These are phyloP conservation scores for Heteractis magnifica DNA, from an alignment of 92 coral and sea anemone genomes.

Conservation along the genomic window DNA sequence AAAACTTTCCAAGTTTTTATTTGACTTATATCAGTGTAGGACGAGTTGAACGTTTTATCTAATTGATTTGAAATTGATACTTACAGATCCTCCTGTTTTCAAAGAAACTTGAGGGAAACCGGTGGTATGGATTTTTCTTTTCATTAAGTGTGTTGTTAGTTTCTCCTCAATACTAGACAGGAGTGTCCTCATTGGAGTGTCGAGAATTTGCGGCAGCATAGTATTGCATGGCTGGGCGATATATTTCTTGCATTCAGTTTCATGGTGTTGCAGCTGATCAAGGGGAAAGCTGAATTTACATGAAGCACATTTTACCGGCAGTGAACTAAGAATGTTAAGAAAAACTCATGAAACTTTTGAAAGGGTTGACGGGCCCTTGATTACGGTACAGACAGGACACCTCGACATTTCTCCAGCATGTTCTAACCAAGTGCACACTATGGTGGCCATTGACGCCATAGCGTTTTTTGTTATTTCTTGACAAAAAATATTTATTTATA, in stretches of 20 bases:
- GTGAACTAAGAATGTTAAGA: no score
- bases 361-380: neutral
- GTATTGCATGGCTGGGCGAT: neutral
- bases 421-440: neutral
- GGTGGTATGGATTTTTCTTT: slow-evolving; percentile 2
- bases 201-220: neutral
- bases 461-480: no score
- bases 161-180: neutral
- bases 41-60: no score
- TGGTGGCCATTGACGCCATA: no score
- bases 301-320: neutral
- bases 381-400: slow-evolving; percentile 9
- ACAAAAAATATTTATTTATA: no score
- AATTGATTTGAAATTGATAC: no score
- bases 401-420: neutral
- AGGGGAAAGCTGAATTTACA: neutral
- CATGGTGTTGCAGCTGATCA: slow-evolving; percentile 6
- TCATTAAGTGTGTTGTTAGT: slow-evolving; percentile 13
- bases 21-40: slow-evolving; percentile 44
- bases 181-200: neutral
- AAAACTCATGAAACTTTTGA: no score
- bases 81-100: slow-evolving; percentile 28
- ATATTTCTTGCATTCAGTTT: neutral
- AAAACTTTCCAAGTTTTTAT: slow-evolving; percentile 63
- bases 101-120: neutral